A percentile compares a stretch with the other conserved stretches of the same genome.
These are phyloP conservation scores for Sebastes trivittatus DNA, from an alignment of 2,797 vertebrate genomes.

Conservation along the genomic window DNA sequence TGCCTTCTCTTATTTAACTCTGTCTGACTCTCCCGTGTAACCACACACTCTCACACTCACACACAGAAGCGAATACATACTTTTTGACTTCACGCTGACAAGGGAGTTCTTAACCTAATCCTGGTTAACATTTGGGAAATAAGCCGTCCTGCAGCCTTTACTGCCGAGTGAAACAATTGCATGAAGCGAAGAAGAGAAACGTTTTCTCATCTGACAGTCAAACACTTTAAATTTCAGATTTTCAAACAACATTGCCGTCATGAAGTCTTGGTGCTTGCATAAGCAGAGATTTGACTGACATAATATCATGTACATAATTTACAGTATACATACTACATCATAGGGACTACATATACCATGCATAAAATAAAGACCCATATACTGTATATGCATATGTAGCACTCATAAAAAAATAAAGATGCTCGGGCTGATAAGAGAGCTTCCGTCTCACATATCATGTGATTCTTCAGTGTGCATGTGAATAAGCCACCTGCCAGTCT, in stretches of 20 bases:
- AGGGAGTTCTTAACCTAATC: constrained; percentile 55
- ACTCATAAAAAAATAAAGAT: neutral
- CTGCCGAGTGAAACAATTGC: constrained; percentile 28
- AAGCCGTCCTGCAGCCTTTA: constrained; percentile 35
- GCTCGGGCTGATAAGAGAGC: neutral
- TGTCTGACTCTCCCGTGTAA: constrained; percentile 40
- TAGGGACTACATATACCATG: neutral
- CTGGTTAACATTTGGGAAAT: constrained; percentile 65
- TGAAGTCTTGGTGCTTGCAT: neutral
- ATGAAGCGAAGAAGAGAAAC: constrained; percentile 19
- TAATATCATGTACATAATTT: constrained; percentile 1
- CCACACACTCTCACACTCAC: constrained; percentile 4
- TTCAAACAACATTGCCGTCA: constrained; percentile 9
- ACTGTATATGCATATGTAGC: neutral
- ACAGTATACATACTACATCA: neutral
- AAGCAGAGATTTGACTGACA: neutral
- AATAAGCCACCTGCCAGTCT: constrained; percentile 11
- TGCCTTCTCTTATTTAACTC: constrained; percentile 58
- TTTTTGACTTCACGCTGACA: constrained; percentile 30
- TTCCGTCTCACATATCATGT: neutral
- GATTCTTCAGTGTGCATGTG: constrained; percentile 12
- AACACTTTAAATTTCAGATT: constrained; percentile 22
- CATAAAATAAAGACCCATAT: constrained; percentile 9
- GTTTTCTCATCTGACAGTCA: constrained; percentile 11
- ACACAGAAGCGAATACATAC: constrained; percentile 31